A percentile compares a stretch with the other conserved stretches of the same genome.
phyloP scores from a whole-genome alignment of 2,888 invertebrate genomes.

The Drosophila seclusa region DNA sequence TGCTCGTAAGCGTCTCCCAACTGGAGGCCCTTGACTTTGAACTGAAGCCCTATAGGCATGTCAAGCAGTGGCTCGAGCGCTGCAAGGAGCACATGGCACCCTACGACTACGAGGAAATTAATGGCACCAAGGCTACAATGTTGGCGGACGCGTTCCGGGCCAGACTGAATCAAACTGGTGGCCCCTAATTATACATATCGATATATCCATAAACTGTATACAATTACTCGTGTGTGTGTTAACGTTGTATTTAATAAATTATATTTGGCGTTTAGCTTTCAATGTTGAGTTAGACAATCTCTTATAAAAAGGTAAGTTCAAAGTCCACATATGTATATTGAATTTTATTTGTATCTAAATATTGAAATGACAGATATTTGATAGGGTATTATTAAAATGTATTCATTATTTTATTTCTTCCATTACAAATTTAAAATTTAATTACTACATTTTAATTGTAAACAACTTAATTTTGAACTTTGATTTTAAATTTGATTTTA shows the following conservation, averaged over 20 bases:
- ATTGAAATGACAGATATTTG: neutral
- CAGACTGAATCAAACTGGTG: constrained; percentile 70
- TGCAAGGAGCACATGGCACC: constrained; percentile 88
- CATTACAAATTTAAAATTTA: neutral
- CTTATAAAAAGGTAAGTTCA: neutral
- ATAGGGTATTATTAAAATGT: neutral
- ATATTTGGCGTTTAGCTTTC: constrained; percentile 20
- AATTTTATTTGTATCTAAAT: neutral
- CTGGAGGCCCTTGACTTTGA: constrained; percentile 86
- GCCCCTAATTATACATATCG: constrained; percentile 2
- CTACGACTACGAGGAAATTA: constrained; percentile 89
- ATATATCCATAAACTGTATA: neutral
- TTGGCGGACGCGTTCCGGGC: constrained; percentile 87
- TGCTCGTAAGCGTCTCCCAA: constrained; percentile 83
- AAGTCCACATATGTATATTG: neutral
- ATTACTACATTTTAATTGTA: neutral
- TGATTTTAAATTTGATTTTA: neutral
- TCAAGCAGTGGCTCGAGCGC: constrained; percentile 88
- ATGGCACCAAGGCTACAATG: constrained; percentile 87
- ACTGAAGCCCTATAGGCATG: constrained; percentile 85
- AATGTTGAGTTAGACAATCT: neutral
- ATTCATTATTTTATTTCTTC: neutral
- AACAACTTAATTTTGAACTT: neutral
- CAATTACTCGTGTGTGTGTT: constrained; percentile 3
- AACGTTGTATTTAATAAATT: constrained; percentile 49